Base-by-base conservation (phyloP, 2,113 vertebrate genomes). In the Alethe castanea region DNA sequence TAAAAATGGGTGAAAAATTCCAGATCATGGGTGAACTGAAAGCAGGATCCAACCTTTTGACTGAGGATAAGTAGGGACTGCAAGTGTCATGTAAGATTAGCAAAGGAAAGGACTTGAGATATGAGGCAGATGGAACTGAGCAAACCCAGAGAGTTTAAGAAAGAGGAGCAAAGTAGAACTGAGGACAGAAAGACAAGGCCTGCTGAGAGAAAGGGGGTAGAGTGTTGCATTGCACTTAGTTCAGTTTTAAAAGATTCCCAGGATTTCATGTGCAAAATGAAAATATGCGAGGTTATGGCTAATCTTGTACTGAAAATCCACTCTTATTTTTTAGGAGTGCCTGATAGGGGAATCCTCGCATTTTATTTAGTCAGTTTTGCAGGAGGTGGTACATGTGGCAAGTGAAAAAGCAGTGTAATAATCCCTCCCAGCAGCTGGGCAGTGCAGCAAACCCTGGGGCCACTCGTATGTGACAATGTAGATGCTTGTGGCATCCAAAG, bases 31-130 rank as follows among this genome's bases (percentile, higher is more conserved):
- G 57, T 59, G 52, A 86, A 84, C 19, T 4, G 10, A 47, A 91
- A 74, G 38, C 73, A 59, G 44, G 40, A n/a, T 59, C 59, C 71
- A 40, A 35, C 57, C 20, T 91, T 84, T 64, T 67, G 22, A 9
- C 11, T 1, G 0, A 26, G 60, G 31, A 6, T 31, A 42, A 52
- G 19, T 53, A 67, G 45, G 19, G 31, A 80, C 11, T 1, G 0
- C 28, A 89, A 31, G 10, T 54, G 35, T 70, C 22, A n/a, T 1
- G 4, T 26, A 29, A 42, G 20, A 40, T 80, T 12, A 70, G 61
- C 28, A 33, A 65, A 73, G 44, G 57, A 71, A 65, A 47, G 28
- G 45, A 69, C 29, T 38, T 16, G 18, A 45, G 42, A n/a, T n/a
- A n/a, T n/a, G n/a, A n/a, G n/a, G n/a, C 60, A 82, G 12, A 5